These are phyloP conservation scores for Noctua janthina DNA, from an alignment of 2,888 invertebrate genomes.

Conservation along the genomic window DNA sequence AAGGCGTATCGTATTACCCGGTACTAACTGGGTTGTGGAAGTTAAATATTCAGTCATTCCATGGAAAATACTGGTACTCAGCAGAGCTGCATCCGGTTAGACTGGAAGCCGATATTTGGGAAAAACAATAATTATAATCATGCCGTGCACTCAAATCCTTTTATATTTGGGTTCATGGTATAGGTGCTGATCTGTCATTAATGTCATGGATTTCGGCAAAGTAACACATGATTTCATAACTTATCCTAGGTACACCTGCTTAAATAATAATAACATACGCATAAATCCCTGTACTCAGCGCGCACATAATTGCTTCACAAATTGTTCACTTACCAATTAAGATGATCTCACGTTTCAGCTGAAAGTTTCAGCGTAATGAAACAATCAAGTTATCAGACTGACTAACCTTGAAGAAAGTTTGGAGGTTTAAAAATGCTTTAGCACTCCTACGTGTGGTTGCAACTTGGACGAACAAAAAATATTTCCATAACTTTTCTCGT, in stretches of 20 bases:
- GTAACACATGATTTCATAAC: background rate
- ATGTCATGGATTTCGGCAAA: background rate
- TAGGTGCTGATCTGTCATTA: too few species aligned
- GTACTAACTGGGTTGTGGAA: too few species aligned
- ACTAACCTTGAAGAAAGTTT: background rate
- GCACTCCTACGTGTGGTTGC: background rate
- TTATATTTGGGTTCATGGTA: too few species aligned
- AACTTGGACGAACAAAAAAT: too few species aligned
- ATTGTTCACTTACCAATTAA: slow-evolving; percentile 26
- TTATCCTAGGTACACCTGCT: background rate
- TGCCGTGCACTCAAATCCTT: too few species aligned
- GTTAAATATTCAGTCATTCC: background rate
- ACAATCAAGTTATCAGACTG: slow-evolving; percentile 17
- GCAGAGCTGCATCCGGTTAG: too few species aligned
- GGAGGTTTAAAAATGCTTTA: background rate
- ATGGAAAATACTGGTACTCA: too few species aligned
- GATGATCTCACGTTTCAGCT: slow-evolving; percentile 9
- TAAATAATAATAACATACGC: background rate
- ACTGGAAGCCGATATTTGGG: too few species aligned
- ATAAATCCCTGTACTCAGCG: background rate
- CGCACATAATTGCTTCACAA: slow-evolving; percentile 31
- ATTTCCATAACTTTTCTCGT: too few species aligned
- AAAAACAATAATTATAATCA: too few species aligned
- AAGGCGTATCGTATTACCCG: too few species aligned
- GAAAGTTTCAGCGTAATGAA: slow-evolving; percentile 29